Evolutionary conservation across 1,140 invertebrate genomes (phyloP).

Genomic region (Drosophila nigromelanica): DNA sequence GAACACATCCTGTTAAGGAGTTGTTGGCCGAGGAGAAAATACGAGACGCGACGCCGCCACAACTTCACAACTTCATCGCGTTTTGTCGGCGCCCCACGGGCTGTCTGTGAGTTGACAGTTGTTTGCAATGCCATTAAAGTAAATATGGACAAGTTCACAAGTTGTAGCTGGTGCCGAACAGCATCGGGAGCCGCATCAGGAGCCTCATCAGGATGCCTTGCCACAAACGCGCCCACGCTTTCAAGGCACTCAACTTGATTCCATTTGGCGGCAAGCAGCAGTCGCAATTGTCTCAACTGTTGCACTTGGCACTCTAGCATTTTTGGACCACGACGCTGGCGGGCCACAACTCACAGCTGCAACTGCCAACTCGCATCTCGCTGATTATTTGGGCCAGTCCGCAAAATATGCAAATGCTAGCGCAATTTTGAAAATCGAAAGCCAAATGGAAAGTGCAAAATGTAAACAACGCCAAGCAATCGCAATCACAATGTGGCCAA

Average conservation of each 20-base stretch:
- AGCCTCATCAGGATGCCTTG: conserved; percentile 11
- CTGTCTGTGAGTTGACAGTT: conserved; percentile 1
- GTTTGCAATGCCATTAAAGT: conserved; percentile 26
- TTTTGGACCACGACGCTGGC: conserved; percentile 1
- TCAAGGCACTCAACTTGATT: conserved; percentile 43
- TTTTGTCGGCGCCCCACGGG: background rate
- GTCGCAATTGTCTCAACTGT: conserved; percentile 48
- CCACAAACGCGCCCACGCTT: conserved; percentile 1
- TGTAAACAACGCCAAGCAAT: conserved; percentile 24
- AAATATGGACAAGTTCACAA: conserved; percentile 35
- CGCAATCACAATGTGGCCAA: background rate
- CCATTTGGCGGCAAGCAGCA: conserved; percentile 30
- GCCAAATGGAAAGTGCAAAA: conserved; percentile 12
- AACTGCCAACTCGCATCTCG: conserved; percentile 16
- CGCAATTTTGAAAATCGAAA: conserved; percentile 25
- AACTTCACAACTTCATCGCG: background rate
- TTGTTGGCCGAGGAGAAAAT: no score
- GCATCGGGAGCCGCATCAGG: background rate
- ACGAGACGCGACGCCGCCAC: background rate
- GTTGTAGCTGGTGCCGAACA: conserved; percentile 22
- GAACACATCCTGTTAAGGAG: no score
- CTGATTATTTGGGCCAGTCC: conserved; percentile 35
- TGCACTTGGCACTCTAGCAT: conserved; percentile 27
- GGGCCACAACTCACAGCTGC: background rate
- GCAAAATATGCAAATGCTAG: conserved; percentile 41